Base-by-base conservation (phyloP, 2,888 invertebrate genomes). In the Brachylomia viminalis region DNA sequence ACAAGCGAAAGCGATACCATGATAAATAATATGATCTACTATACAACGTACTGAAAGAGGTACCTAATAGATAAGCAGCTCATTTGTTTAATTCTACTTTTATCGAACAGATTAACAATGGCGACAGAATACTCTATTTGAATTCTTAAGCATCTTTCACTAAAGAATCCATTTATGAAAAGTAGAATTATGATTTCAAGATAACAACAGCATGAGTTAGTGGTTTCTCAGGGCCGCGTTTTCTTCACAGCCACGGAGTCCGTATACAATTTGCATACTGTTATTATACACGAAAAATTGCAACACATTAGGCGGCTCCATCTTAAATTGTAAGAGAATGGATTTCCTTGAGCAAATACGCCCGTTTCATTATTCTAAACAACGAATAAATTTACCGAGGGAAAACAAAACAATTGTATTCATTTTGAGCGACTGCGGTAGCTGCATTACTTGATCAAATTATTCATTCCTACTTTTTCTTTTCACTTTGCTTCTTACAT, bases 371-470 rank as follows among this genome's bases (percentile, higher is more conserved):
- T 95, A 96, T 95, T 95, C 95, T 95, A 95, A 95, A 94, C 94
- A 95, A 95, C 88, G 95, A 95, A 96, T 95, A 95, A 94, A 95
- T 95, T 95, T 95, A 93, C 94, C 91, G 91, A 92, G 93, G 92
- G 94, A 94, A 95, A 95, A 95, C 95, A 95, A 95, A 94, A 95
- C 95, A 96, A 96, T 95, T 93, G 95, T 95, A 95, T 95, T 93
- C 94, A 94, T 95, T 96, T 95, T 93, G 93, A 95, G 92, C 91
- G 94, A 94, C 93, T 93, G 93, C 92, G 94, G 94, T 92, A 90
- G 93, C 91, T 95, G 95, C 95, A 95, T 95, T 94, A 94, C 93
- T 95, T 94, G 93, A 95, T 95, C 93, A 92, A 93, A 94, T 95
- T 95, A 95, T 95, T 95, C 93, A 93, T 94, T 92, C 91, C 85